A percentile compares a stretch with the other conserved stretches of the same genome.
Conservation (phyloP, 2,888 invertebrate species). For the Trachelus troglodyta region DNA sequence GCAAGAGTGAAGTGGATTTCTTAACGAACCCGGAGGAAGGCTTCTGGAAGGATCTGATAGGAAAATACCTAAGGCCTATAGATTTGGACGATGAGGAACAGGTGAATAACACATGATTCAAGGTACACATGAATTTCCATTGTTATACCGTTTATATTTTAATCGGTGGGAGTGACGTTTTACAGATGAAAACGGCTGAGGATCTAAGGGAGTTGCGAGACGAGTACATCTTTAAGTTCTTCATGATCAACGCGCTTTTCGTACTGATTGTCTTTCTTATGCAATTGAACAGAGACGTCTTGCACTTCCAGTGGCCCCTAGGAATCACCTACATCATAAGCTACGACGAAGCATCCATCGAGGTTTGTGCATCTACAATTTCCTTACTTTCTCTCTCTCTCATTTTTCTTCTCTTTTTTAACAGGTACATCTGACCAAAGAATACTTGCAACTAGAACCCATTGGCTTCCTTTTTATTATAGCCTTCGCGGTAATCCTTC, state of each 20-base stretch:
- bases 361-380: slow-evolving; percentile 53
- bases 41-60: slow-evolving; percentile 84
- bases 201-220: slow-evolving; percentile 70
- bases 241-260: slow-evolving; percentile 76
- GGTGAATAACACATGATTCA: slow-evolving; percentile 54
- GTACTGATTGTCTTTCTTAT: slow-evolving; percentile 74
- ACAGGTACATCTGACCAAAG: slow-evolving; percentile 62
- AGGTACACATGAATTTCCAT: too few relatives aligned
- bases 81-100: slow-evolving; percentile 74
- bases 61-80: slow-evolving; percentile 80
- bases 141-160: background rate
- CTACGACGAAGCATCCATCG: slow-evolving; percentile 54
- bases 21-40: slow-evolving; percentile 74
- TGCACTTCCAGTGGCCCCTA: slow-evolving; percentile 72
- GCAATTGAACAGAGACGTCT: slow-evolving; percentile 72
- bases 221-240: slow-evolving; percentile 71
- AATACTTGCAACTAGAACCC: slow-evolving; percentile 71
- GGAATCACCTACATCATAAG: slow-evolving; percentile 67
- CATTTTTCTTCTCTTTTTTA: slow-evolving; percentile 13
- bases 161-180: background rate
- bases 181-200: slow-evolving; percentile 62
- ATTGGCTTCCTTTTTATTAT: slow-evolving; percentile 73
- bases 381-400: background rate
- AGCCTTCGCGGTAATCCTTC: slow-evolving; percentile 72
- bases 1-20: slow-evolving; percentile 75